A percentile compares a stretch with the other conserved stretches of the same genome.
Evolutionary conservation across 2,113 vertebrate genomes (phyloP).

Genomic region (Salvelinus alpinus): DNA sequence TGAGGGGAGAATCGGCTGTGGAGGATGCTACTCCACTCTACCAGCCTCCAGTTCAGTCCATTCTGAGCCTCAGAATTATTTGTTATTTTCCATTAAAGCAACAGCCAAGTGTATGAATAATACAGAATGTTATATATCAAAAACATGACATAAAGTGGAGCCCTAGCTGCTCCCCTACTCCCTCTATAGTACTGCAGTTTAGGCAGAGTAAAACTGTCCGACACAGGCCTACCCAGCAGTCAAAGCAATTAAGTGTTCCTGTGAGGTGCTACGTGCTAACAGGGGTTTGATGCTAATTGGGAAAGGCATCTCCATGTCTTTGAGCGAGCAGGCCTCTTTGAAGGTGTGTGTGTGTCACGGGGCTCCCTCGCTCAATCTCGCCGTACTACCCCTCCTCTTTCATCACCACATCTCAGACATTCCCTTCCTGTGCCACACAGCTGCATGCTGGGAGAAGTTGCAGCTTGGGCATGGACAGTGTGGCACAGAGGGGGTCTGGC

Average conservation of each 20-base stretch:
- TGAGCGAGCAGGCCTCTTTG: conserved; percentile 38
- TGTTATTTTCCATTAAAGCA: background rate
- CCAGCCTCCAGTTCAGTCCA: conserved; percentile 25
- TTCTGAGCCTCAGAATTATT: background rate
- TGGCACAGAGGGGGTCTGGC: background rate
- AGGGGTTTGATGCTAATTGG: conserved; percentile 41
- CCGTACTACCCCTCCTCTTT: conserved; percentile 16
- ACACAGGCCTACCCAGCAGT: background rate
- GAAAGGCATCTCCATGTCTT: conserved; percentile 48
- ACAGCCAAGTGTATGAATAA: conserved; percentile 11
- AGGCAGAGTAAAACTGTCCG: background rate
- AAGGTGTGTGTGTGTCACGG: conserved; percentile 19
- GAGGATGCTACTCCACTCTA: conserved; percentile 29
- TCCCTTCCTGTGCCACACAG: background rate
- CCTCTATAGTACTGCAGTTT: background rate
- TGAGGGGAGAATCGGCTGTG: conserved; percentile 31
- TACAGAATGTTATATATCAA: conserved; percentile 8
- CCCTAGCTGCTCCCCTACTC: background rate
- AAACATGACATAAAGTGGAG: conserved; percentile 6
- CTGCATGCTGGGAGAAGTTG: background rate
- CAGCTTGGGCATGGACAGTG: background rate
- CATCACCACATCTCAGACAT: background rate
- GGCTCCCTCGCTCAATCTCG: conserved; percentile 1
- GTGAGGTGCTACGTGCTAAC: conserved; percentile 14
- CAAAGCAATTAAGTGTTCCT: background rate